These are phyloP conservation scores for Carduelis carduelis DNA, from an alignment of 2,797 vertebrate genomes.

Conservation along the genomic window DNA sequence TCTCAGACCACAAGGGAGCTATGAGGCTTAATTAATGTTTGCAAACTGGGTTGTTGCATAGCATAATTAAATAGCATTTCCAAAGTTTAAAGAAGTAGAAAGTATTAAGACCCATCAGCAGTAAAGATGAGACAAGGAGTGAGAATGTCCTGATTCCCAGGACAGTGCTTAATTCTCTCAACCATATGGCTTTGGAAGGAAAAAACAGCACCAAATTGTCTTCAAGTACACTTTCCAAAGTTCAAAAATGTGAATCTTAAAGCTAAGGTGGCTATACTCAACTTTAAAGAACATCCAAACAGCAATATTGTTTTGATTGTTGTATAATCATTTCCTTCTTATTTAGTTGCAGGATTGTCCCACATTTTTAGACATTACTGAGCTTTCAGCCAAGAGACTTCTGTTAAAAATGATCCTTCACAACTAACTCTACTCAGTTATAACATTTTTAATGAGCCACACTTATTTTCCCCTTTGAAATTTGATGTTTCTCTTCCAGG, in stretches of 20 bases:
- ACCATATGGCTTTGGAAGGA: conserved; percentile 49
- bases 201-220: conserved; percentile 28
- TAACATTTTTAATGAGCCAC: background rate
- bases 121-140: conserved; percentile 23
- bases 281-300: conserved; percentile 12
- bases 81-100: conserved; percentile 60
- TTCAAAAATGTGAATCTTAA: conserved; percentile 50
- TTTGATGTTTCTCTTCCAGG: background rate
- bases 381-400: background rate
- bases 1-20: conserved; percentile 57
- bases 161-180: conserved; percentile 46
- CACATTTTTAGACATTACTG: background rate
- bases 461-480: background rate
- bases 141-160: conserved; percentile 57
- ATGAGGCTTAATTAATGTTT: conserved; percentile 69
- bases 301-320: conserved; percentile 18
- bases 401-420: background rate
- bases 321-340: conserved; percentile 14
- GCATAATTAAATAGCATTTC: conserved; percentile 65
- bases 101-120: conserved; percentile 53
- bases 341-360: background rate
- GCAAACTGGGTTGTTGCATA: conserved; percentile 57
- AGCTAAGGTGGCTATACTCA: background rate
- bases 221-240: conserved; percentile 47
- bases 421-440: background rate